phyloP scores from a whole-genome alignment of 2,888 invertebrate species.

The Drosophila trichaetosa region DNA sequence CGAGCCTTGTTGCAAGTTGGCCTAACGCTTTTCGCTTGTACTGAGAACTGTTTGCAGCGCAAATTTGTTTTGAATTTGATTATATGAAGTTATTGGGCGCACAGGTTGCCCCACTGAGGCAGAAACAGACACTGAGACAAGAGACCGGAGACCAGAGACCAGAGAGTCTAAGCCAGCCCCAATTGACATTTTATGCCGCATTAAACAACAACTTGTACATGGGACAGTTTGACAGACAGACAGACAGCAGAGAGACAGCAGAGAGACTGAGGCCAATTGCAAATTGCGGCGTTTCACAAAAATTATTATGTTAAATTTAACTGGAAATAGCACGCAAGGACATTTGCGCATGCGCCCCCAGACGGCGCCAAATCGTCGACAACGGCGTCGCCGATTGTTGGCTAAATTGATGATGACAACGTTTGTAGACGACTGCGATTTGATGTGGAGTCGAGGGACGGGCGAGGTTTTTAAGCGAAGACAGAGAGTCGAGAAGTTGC shows the following conservation, averaged over 20 bases:
- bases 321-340: conserved; percentile 80
- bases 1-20: conserved; percentile 69
- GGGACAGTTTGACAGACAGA: conserved; percentile 36
- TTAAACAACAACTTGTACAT: conserved; percentile 62
- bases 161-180: conserved; percentile 45
- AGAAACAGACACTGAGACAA: conserved; percentile 1
- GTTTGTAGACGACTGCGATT: conserved; percentile 2
- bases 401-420: conserved; percentile 77
- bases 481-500: conserved; percentile 26
- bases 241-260: conserved; percentile 28
- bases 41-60: conserved; percentile 59
- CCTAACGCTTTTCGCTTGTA: conserved; percentile 48
- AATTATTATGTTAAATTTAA: conserved; percentile 78
- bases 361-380: conserved; percentile 73
- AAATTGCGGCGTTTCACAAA: conserved; percentile 75
- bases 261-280: conserved; percentile 56
- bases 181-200: conserved; percentile 78
- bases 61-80: conserved; percentile 81
- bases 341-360: conserved; percentile 75
- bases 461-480: background rate
- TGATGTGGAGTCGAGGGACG: background rate
- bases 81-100: conserved; percentile 63
- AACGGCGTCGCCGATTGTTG: conserved; percentile 62
- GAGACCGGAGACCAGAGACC: background rate
- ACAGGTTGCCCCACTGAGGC: conserved; percentile 53